Percentiles rank a stretch among this genome's conserved stretches.
Conservation (phyloP, 1,140 invertebrate genomes). For the Drosophila miranda region DNA sequence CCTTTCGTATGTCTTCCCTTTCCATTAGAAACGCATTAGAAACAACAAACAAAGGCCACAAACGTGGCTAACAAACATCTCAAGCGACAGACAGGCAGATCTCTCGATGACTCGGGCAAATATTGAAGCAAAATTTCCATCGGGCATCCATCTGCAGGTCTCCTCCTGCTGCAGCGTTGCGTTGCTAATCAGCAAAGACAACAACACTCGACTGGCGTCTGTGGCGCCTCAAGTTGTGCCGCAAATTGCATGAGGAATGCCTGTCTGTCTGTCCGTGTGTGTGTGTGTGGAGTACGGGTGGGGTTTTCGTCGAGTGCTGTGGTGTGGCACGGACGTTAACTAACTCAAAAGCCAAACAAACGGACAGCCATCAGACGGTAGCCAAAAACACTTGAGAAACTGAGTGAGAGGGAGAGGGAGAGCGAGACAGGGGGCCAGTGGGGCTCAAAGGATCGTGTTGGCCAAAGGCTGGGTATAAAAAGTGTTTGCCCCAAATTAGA, state of each 20-base stretch:
- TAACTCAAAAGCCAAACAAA: slow-evolving; percentile 77
- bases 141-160: not conserved
- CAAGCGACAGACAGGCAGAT: not conserved
- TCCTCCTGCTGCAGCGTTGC: slow-evolving; percentile 17
- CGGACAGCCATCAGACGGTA: slow-evolving; percentile 76
- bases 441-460: slow-evolving; percentile 11
- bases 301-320: slow-evolving; percentile 5
- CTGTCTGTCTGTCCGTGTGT: not conserved
- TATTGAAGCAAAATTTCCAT: slow-evolving; percentile 52
- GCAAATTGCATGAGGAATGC: slow-evolving; percentile 65
- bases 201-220: slow-evolving; percentile 60
- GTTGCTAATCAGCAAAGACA: slow-evolving; percentile 74
- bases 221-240: slow-evolving; percentile 54
- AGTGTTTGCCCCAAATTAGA: slow-evolving; percentile 9
- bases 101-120: slow-evolving; percentile 40
- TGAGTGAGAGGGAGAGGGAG: not conserved
- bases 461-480: slow-evolving; percentile 28
- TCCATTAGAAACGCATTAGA: slow-evolving; percentile 7
- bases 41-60: slow-evolving; percentile 32
- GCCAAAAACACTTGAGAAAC: slow-evolving; percentile 61
- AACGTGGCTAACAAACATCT: slow-evolving; percentile 53
- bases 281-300: slow-evolving; percentile 20
- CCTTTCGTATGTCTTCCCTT: not conserved
- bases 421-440: too few relatives aligned
- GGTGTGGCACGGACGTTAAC: slow-evolving; percentile 50